Percentiles rank a stretch among this genome's conserved stretches.
These are phyloP conservation scores for Pediacus dermestoides DNA, from an alignment of 2,888 invertebrate species.

Conservation along the genomic window DNA sequence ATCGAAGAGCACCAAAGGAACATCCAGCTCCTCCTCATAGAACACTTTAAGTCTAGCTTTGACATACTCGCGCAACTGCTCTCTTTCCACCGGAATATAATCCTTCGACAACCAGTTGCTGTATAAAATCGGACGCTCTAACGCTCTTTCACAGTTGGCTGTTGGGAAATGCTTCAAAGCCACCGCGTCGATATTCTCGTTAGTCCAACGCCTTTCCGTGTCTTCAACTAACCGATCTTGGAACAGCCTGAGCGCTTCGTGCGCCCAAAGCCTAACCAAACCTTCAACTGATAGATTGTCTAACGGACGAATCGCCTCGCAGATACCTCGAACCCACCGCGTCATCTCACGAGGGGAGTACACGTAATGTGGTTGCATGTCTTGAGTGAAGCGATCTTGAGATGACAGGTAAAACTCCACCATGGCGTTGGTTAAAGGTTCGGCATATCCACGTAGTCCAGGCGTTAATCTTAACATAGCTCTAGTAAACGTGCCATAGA, in stretches of 20 bases:
- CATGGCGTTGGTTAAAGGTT: slow-evolving; percentile 97
- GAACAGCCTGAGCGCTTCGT: slow-evolving; percentile 96
- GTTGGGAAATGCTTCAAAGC: slow-evolving; percentile 91
- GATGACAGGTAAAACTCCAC: slow-evolving; percentile 96
- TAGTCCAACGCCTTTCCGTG: slow-evolving; percentile 94
- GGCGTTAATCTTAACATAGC: slow-evolving; percentile 97
- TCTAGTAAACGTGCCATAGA: slow-evolving; percentile 97
- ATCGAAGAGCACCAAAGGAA: slow-evolving; percentile 96
- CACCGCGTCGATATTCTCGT: slow-evolving; percentile 92
- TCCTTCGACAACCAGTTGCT: slow-evolving; percentile 99
- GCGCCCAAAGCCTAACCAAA: slow-evolving; percentile 97
- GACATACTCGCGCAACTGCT: slow-evolving; percentile 93
- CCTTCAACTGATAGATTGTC: slow-evolving; percentile 91
- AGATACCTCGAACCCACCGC: slow-evolving; percentile 98
- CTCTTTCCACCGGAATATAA: slow-evolving; percentile 93
- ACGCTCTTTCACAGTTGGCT: slow-evolving; percentile 65
- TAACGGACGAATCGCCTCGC: slow-evolving; percentile 94
- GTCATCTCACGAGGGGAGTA: slow-evolving; percentile 99
- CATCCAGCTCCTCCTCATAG: slow-evolving; percentile 99
- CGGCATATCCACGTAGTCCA: slow-evolving; percentile 86
- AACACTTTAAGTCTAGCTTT: slow-evolving; percentile 96
- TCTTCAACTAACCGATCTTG: slow-evolving; percentile 94
- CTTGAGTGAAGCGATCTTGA: slow-evolving; percentile 97
- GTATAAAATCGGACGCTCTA: slow-evolving; percentile 93
- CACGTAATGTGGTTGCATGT: slow-evolving; percentile 99